These are phyloP conservation scores for Pyrgilauda ruficollis DNA, from an alignment of 2,113 vertebrate genomes.

Conservation along the genomic window DNA sequence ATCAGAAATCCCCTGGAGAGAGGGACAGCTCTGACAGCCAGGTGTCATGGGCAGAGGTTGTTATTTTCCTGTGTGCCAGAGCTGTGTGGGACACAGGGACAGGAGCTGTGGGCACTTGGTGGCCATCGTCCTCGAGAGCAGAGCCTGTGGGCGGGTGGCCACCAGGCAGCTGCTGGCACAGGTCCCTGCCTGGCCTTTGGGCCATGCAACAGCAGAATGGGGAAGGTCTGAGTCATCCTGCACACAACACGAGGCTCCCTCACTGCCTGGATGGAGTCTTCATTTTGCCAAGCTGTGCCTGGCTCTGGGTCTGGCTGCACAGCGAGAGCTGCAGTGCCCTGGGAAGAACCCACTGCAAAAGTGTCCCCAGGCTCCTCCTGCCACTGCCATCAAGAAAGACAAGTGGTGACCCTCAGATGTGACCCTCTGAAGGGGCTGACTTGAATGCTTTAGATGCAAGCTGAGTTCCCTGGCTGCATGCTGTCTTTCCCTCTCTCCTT, in stretches of 20 bases:
- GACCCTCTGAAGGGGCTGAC: neutral
- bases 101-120: neutral
- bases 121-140: neutral
- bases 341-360: neutral
- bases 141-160: neutral
- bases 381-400: neutral
- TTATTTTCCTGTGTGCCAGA: neutral
- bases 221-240: slow-evolving; percentile 31
- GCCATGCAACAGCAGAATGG: neutral
- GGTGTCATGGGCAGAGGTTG: neutral
- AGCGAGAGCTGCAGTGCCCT: neutral
- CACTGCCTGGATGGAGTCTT: neutral
- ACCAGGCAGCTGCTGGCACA: neutral
- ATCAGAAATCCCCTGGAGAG: neutral
- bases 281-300: neutral
- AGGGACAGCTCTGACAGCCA: neutral
- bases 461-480: neutral
- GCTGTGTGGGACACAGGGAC: neutral
- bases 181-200: neutral
- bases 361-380: neutral
- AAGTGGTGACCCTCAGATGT: neutral
- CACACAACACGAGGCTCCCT: neutral
- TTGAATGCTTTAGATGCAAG: neutral
- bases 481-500: neutral
- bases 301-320: neutral